A percentile compares a stretch with the other conserved stretches of the same genome.
Conservation (phyloP, 2,888 invertebrate genomes). For the Caenorhabditis panamensis region DNA sequence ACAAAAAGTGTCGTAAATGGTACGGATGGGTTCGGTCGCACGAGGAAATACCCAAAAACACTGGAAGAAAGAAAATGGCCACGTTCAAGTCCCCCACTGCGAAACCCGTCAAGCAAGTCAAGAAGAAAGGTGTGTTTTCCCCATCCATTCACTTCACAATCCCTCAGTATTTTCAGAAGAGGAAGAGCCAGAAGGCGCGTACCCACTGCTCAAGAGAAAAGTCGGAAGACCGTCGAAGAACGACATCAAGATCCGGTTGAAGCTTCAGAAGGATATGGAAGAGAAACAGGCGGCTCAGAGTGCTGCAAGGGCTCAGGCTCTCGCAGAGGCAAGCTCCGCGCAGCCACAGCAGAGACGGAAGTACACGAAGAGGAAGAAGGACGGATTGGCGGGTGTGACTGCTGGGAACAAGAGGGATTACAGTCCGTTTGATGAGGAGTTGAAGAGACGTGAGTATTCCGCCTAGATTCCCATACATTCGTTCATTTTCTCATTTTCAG, state of each 20-base stretch:
- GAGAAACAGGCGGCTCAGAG: conserved; percentile 38
- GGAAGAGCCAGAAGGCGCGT: conserved; percentile 46
- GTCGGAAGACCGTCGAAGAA: conserved; percentile 60
- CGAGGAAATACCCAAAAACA: conserved; percentile 78
- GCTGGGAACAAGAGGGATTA: conserved; percentile 33
- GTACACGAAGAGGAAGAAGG: conserved; percentile 67
- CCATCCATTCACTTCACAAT: background rate
- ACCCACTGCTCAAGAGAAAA: conserved; percentile 47
- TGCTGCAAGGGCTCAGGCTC: conserved; percentile 10
- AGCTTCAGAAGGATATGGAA: conserved; percentile 49
- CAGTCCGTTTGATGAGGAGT: conserved; percentile 37
- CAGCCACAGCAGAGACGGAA: conserved; percentile 50
- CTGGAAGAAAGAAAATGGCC: conserved; percentile 68
- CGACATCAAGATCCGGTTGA: conserved; percentile 58
- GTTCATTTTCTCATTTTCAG: conserved; percentile 36
- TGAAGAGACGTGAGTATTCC: background rate
- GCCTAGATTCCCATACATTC: no score
- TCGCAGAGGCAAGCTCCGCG: background rate
- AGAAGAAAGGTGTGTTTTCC: conserved; percentile 46
- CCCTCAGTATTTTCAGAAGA: conserved; percentile 25
- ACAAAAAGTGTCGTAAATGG: conserved; percentile 80
- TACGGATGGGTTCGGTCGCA: conserved; percentile 79
- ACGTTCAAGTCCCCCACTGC: conserved; percentile 24
- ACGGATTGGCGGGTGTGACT: conserved; percentile 19
- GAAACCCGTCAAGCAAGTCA: conserved; percentile 34